Base-by-base conservation (phyloP, 2,888 invertebrate genomes). In the Geophilus truncorum region DNA sequence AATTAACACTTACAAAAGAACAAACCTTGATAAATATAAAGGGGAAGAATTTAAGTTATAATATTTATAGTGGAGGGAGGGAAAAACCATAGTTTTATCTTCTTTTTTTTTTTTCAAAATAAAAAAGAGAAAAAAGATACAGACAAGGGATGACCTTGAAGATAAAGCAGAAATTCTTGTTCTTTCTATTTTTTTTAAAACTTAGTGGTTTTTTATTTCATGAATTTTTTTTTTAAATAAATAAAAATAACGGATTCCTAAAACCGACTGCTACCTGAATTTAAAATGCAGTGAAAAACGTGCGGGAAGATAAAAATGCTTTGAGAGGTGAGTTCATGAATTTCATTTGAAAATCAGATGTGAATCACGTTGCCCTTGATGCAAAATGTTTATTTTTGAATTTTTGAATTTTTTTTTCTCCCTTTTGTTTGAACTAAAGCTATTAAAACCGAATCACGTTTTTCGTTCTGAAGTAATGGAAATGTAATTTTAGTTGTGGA, bases 111-210 rank as follows among this genome's bases (percentile, higher is more conserved):
- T n/a, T n/a, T n/a, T n/a, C n/a, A n/a, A n/a, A n/a, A n/a, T n/a
- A n/a, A n/a, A 12, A 70, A 25, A 23, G 28, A 70, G n/a, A 9
- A 28, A 28, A 70, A 70, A 3, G 28, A 45, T 45, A n/a, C 45
- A 45, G 45, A 70, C 70, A 70, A 10, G 28, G 70, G 23, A 5
- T 70, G 70, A 28, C 70, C 70, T 70, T 70, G 70, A 70, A 70
- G 70, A 70, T 25, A 23, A 70, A 70, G 70, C 70, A 70, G 70
- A 70, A 70, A 70, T 70, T 70, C 70, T 70, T 70, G 28, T 70
- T 70, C 70, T 45, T 45, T 15, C 45, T 15, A n/a, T 45, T 45
- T 45, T 45, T 45, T 18, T n/a, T n/a, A n/a, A n/a, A n/a, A 45
- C 45, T 45, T 12, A 7, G 3, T 7, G 4, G 5, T 45, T 45